Base-by-base conservation (phyloP, 2,797 vertebrate species). In the Molossus alvarezi region DNA sequence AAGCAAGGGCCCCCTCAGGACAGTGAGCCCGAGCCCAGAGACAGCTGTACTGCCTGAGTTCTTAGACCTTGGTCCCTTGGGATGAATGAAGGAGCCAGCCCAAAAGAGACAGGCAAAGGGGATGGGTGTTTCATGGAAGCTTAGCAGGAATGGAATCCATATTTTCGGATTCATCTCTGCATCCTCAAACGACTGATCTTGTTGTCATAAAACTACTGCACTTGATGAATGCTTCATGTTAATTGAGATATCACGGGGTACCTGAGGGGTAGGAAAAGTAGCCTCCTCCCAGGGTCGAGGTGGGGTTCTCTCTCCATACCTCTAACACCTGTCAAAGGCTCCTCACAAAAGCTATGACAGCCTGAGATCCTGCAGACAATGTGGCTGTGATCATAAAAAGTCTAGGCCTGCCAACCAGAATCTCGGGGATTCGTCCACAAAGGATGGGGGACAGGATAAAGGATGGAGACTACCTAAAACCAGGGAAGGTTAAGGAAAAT, bases 381-480 rank as follows among this genome's bases (percentile, higher is more conserved):
- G 15, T 17, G 37, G 79, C 88, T 37, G 33, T 41, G 15, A 91
- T 84, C 57, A 23, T 53, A 96, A 17, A n/a, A 82, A 95, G 76
- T 72, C 90, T 41, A 53, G 12, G n/a, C n/a, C 95, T 79, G 33
- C 51, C n/a, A 2, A 96, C 82, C n/a, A 41, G 37, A 96, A 97
- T 33, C 90, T 96, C 57, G 6, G 58, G 84, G 82, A 75, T 17
- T 88, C 18, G 90, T 64, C 18, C 25, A 55, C 9, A 1, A 14
- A 90, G 2, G 7, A 21, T 13, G 5, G 15, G 7, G 48, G 48
- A 21, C 27, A 80, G 33, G 53, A 48, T 81, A 72, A 83, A 95
- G 10, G 17, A 37, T 53, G 60, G 80, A 23, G 62, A 41, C 1
- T 1, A 55, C n/a, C 5, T 37, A 69, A 84, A 93, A 55, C n/a